A percentile compares a stretch with the other conserved stretches of the same genome.
Conservation (phyloP, 2,888 invertebrate species). For the Carcina quercana region DNA sequence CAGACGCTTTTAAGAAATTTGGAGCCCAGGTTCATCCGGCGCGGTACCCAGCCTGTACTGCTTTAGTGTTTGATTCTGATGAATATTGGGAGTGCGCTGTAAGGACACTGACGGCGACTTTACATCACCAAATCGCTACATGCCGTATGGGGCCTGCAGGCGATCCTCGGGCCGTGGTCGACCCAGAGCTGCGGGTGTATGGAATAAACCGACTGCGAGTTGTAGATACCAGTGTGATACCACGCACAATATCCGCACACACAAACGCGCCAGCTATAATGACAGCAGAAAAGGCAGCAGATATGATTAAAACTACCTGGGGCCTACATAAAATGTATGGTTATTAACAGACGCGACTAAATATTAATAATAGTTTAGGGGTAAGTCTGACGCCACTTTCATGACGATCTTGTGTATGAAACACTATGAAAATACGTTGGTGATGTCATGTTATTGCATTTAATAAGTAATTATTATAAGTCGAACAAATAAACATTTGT, state of each 20-base stretch:
- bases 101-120: constrained; percentile 73
- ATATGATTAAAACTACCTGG: constrained; percentile 75
- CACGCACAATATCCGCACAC: constrained; percentile 77
- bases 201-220: constrained; percentile 77
- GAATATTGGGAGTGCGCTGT: constrained; percentile 83
- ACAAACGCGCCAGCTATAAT: constrained; percentile 80
- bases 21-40: constrained; percentile 70
- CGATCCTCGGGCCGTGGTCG: constrained; percentile 78
- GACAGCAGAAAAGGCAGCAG: constrained; percentile 82
- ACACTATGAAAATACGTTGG: no score
- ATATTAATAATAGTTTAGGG: neutral
- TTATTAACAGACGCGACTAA: no score
- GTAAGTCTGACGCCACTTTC: neutral
- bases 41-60: constrained; percentile 68
- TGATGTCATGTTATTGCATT: no score
- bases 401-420: no score
- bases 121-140: constrained; percentile 80
- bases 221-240: constrained; percentile 80
- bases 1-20: constrained; percentile 74
- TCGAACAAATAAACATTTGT: no score
- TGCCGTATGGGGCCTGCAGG: constrained; percentile 81
- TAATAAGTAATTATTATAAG: no score
- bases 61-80: constrained; percentile 68
- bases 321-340: constrained; percentile 5
- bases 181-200: constrained; percentile 75